phyloP scores from a whole-genome alignment of 64 coral and sea anemone species.

The Trachythela sp. region DNA sequence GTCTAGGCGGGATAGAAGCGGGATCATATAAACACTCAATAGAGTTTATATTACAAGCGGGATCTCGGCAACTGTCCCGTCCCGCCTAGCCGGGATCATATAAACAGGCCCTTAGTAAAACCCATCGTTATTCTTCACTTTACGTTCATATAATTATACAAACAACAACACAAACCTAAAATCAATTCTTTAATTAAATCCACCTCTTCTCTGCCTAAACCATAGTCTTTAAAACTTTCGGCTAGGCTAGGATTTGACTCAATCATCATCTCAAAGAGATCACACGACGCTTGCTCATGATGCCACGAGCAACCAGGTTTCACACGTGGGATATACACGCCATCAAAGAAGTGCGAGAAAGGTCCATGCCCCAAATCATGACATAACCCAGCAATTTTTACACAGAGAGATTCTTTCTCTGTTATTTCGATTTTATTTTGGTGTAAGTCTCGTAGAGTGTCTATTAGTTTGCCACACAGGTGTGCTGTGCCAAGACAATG shows the following conservation, averaged over 20 bases:
- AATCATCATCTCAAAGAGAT: slow-evolving; percentile 75
- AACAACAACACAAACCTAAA: slow-evolving; percentile 27
- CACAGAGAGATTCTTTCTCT: slow-evolving; percentile 63
- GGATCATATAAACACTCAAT: too few species aligned
- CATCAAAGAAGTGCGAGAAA: slow-evolving; percentile 92
- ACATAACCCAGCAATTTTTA: slow-evolving; percentile 80
- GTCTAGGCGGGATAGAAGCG: too few species aligned
- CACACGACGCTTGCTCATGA: not conserved
- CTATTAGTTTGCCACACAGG: slow-evolving; percentile 66
- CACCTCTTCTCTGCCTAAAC: slow-evolving; percentile 51
- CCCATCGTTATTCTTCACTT: too few species aligned
- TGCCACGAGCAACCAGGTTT: slow-evolving; percentile 28
- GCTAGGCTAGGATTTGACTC: slow-evolving; percentile 53
- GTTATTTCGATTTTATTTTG: slow-evolving; percentile 70
- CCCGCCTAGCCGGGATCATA: too few species aligned
- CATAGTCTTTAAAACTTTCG: slow-evolving; percentile 53
- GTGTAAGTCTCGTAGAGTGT: slow-evolving; percentile 55
- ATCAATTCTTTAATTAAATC: slow-evolving; percentile 87
- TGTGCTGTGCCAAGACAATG: slow-evolving; percentile 55
- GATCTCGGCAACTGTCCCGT: too few species aligned
- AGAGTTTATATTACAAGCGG: too few species aligned
- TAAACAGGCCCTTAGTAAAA: too few species aligned
- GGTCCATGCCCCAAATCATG: slow-evolving; percentile 98
- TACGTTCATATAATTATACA: too few species aligned
- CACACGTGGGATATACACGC: slow-evolving; percentile 66